phyloP scores from a whole-genome alignment of 2,888 invertebrate genomes.

The Gibbula magus region DNA sequence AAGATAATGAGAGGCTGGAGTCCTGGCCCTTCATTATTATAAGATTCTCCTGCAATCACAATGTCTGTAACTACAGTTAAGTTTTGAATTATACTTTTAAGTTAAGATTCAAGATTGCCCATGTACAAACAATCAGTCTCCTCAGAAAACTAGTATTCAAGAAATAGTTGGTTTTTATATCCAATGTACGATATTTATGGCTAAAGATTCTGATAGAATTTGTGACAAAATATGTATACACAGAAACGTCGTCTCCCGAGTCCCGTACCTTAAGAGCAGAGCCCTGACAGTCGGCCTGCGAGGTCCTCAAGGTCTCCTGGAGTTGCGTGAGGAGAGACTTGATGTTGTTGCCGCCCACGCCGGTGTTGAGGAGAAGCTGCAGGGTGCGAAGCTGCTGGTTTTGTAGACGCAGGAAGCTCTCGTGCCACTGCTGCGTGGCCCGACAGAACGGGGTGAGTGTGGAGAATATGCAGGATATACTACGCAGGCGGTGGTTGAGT shows the following conservation, averaged over 20 bases:
- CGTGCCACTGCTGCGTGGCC: slow-evolving; percentile 9
- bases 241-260: no score
- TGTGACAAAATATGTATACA: not conserved
- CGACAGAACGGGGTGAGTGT: not conserved
- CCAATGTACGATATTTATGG: no score
- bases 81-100: no score
- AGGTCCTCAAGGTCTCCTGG: slow-evolving; percentile 11
- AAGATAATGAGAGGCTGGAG: no score
- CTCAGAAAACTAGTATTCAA: no score
- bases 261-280: not conserved
- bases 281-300: slow-evolving; percentile 1
- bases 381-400: slow-evolving; percentile 2
- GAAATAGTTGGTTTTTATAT: no score
- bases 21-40: no score
- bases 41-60: no score
- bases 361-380: slow-evolving; percentile 8
- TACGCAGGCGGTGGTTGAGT: not conserved
- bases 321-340: not conserved
- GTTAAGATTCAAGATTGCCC: no score
- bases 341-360: not conserved
- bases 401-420: slow-evolving; percentile 1
- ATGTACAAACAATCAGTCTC: no score
- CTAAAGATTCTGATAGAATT: no score
- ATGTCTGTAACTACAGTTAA: no score
- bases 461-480: not conserved